phyloP scores from a whole-genome alignment of 2,113 vertebrate species.

The Psilopsiagon aurifrons region DNA sequence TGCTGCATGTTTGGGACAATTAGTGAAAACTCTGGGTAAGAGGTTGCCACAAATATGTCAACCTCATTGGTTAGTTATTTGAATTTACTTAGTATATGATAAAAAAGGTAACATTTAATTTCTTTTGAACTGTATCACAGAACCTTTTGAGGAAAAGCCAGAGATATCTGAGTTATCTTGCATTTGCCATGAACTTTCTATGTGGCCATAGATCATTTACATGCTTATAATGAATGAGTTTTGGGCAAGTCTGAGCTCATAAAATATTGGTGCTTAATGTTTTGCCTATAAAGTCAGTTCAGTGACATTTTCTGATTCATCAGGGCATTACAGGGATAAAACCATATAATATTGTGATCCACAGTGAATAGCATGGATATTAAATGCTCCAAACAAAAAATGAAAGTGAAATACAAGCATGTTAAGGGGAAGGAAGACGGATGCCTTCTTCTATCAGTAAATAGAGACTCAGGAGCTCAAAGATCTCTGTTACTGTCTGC shows the following conservation, averaged over 20 bases:
- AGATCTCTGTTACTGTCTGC: background rate
- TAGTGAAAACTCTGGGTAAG: background rate
- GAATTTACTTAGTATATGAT: background rate
- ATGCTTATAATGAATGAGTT: background rate
- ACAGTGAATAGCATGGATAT: background rate
- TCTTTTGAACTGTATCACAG: background rate
- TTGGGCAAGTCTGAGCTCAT: background rate
- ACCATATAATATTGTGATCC: background rate
- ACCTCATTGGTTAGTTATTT: background rate
- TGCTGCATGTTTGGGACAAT: background rate
- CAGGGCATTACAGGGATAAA: background rate
- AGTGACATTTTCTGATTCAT: background rate
- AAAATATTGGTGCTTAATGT: background rate
- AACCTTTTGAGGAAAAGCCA: background rate
- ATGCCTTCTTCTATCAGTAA: background rate
- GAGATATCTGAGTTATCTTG: background rate
- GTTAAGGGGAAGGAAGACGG: background rate
- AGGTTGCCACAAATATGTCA: background rate
- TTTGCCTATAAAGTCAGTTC: background rate
- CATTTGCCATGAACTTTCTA: background rate
- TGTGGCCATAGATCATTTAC: background rate
- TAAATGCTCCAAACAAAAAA: background rate
- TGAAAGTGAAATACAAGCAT: background rate
- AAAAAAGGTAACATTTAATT: background rate
- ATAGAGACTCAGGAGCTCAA: background rate